A percentile compares a stretch with the other conserved stretches of the same genome.
phyloP scores from a whole-genome alignment of 2,797 vertebrate species.

The Falco columbarius region DNA sequence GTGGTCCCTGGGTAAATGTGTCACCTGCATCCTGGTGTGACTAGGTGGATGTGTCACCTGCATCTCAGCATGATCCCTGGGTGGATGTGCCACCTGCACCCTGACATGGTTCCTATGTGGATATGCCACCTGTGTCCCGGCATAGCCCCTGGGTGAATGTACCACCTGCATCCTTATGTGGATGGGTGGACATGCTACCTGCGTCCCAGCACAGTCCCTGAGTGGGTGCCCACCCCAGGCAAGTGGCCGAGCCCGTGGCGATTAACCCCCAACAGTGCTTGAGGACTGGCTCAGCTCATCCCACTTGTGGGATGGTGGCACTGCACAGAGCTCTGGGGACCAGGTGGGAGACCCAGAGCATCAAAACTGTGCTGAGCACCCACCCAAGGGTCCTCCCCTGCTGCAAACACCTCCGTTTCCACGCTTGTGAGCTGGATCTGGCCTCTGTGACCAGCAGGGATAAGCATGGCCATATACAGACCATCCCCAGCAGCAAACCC shows the following conservation, averaged over 20 bases:
- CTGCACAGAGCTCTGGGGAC: background rate
- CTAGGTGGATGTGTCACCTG: background rate
- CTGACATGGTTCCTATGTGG: rapidly evolving
- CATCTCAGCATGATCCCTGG: rapidly evolving
- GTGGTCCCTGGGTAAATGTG: rapidly evolving
- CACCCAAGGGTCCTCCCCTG: background rate
- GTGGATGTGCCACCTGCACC: background rate
- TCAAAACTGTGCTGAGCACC: rapidly evolving
- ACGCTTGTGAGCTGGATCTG: rapidly evolving
- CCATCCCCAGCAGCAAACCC: background rate
- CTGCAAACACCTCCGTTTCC: background rate
- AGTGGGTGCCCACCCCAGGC: background rate
- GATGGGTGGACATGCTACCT: background rate
- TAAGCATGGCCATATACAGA: rapidly evolving
- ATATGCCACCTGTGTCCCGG: background rate
- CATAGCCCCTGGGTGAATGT: background rate
- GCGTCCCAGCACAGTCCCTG: rapidly evolving
- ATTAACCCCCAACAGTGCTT: rapidly evolving
- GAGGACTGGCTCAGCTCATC: background rate
- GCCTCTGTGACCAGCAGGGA: rapidly evolving
- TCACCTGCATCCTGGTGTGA: rapidly evolving
- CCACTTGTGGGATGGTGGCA: background rate
- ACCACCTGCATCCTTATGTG: background rate
- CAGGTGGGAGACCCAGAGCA: rapidly evolving
- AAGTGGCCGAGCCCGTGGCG: rapidly evolving